phyloP scores from a whole-genome alignment of 2,888 invertebrate genomes.

The Drosophila acutilabella region DNA sequence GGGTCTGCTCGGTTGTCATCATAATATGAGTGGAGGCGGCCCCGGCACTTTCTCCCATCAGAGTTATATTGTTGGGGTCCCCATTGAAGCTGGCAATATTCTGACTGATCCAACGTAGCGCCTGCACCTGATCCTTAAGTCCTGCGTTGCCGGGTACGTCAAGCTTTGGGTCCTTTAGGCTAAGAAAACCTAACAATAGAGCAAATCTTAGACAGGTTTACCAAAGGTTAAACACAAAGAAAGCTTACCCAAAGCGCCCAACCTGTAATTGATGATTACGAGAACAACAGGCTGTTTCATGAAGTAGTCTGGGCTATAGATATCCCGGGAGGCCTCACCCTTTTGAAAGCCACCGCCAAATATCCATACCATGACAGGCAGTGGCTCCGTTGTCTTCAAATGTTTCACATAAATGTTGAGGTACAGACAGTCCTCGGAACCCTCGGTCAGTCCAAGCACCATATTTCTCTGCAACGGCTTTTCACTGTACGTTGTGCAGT shows the following conservation, averaged over 20 bases:
- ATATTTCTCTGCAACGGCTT: constrained; percentile 82
- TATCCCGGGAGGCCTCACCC: constrained; percentile 84
- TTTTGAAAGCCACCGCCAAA: constrained; percentile 86
- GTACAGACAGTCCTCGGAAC: constrained; percentile 86
- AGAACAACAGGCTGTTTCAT: constrained; percentile 85
- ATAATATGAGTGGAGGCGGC: constrained; percentile 85
- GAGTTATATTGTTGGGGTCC: constrained; percentile 86
- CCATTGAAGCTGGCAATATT: constrained; percentile 86
- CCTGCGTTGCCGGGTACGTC: constrained; percentile 86
- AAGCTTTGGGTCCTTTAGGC: constrained; percentile 85
- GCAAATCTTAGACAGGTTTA: fast-evolving
- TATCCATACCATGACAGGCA: constrained; percentile 86
- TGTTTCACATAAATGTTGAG: constrained; percentile 85
- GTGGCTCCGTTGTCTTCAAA: constrained; percentile 61
- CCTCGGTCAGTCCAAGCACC: constrained; percentile 77
- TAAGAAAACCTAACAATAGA: constrained; percentile 85
- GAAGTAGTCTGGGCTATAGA: constrained; percentile 85
- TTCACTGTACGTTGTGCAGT: constrained; percentile 82
- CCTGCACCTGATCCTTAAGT: constrained; percentile 86
- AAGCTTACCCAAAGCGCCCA: constrained; percentile 85
- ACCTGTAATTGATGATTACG: constrained; percentile 85
- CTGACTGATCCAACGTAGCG: constrained; percentile 86
- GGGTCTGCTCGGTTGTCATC: constrained; percentile 85
- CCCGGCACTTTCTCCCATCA: constrained; percentile 87
- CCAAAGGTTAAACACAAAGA: too few species aligned